These are phyloP conservation scores for Triops cancriformis DNA, from an alignment of 1,140 invertebrate genomes.

Conservation along the genomic window DNA sequence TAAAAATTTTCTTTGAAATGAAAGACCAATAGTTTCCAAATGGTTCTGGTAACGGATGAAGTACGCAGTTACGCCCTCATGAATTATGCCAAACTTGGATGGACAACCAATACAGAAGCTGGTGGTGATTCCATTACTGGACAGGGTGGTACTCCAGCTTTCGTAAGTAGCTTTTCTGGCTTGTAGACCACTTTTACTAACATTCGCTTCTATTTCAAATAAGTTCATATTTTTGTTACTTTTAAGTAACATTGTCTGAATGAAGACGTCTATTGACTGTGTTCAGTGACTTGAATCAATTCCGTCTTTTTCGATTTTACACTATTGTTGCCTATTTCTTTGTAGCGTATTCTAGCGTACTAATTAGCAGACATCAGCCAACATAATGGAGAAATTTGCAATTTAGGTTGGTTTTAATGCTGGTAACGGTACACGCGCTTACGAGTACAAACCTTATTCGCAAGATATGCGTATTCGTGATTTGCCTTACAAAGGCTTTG, in stretches of 20 bases:
- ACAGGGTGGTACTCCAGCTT: slow-evolving; percentile 76
- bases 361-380: not conserved
- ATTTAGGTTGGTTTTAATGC: slow-evolving; percentile 86
- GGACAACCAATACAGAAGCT: slow-evolving; percentile 84
- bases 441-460: slow-evolving; percentile 83
- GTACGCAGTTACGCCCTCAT: slow-evolving; percentile 88
- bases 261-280: too few species aligned
- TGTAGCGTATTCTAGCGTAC: too few species aligned
- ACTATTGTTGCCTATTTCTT: too few species aligned
- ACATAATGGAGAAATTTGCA: slow-evolving; percentile 15
- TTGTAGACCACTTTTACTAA: not conserved
- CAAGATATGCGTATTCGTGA: slow-evolving; percentile 74
- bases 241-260: too few species aligned
- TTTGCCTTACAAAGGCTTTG: slow-evolving; percentile 71
- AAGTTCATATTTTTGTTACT: not conserved
- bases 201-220: not conserved
- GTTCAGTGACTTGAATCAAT: too few species aligned
- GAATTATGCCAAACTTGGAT: slow-evolving; percentile 81
- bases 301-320: too few species aligned
- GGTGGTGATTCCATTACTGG: slow-evolving; percentile 77
- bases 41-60: slow-evolving; percentile 85
- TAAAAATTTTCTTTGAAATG: too few species aligned
- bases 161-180: slow-evolving; percentile 54
- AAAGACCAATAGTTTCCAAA: slow-evolving; percentile 89
- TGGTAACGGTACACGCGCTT: slow-evolving; percentile 83